Conservation (phyloP, 1,140 invertebrate genomes). For the Pachypeltis micranthus region DNA sequence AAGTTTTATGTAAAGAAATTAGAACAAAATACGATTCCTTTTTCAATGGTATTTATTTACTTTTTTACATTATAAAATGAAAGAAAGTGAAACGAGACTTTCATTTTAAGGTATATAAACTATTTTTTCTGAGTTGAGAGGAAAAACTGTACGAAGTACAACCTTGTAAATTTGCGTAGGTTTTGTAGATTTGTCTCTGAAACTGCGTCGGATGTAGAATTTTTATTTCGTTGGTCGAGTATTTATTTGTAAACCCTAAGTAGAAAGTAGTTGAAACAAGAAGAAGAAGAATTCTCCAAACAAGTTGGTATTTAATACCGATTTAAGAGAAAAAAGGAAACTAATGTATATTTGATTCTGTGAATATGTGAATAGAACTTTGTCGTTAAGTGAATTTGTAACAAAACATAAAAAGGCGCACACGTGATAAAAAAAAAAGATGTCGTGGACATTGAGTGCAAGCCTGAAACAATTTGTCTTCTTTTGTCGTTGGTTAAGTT, state of each 20-base stretch:
- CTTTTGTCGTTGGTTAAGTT: no score
- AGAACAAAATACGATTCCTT: slow-evolving; percentile 18
- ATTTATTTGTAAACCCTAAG: no score
- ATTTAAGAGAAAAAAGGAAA: no score
- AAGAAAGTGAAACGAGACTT: slow-evolving; percentile 10
- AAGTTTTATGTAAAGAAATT: no score
- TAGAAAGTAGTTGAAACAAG: no score
- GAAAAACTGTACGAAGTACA: slow-evolving; percentile 19
- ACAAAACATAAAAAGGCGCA: not conserved
- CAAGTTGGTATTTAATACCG: slow-evolving; percentile 7
- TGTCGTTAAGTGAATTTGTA: not conserved
- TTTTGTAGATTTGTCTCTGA: no score
- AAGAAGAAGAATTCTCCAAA: no score
- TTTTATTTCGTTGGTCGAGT: no score
- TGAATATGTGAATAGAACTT: slow-evolving; percentile 8
- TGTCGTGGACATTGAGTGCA: slow-evolving; percentile 2
- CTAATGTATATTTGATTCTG: no score
- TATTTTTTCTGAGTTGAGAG: slow-evolving; percentile 20
- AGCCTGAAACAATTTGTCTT: no score
- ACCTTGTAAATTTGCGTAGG: not conserved
- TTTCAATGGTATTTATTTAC: slow-evolving; percentile 23
- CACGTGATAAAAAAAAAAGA: slow-evolving; percentile 3
- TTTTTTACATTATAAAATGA: slow-evolving; percentile 20
- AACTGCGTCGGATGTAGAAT: no score
- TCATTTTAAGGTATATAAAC: slow-evolving; percentile 16